Conservation (phyloP, 2,113 vertebrate genomes). For the Toxostoma redivivum region DNA sequence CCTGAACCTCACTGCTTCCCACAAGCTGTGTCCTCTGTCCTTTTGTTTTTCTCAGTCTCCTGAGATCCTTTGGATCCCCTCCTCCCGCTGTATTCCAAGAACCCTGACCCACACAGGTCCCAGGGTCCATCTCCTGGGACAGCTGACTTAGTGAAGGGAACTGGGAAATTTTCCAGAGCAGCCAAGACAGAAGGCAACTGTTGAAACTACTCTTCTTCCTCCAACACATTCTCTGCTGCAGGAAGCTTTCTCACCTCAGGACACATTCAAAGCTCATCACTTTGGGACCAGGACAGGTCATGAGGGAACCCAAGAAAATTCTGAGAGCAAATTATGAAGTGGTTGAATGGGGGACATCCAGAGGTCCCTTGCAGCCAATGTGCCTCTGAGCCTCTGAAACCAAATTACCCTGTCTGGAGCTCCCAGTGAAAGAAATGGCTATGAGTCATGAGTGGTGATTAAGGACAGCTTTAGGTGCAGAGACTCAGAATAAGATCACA, state of each 20-base stretch:
- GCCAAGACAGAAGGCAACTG: background rate
- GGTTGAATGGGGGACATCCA: background rate
- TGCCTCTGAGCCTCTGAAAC: background rate
- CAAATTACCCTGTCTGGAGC: conserved; percentile 7
- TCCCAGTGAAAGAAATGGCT: conserved; percentile 21
- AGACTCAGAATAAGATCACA: conserved; percentile 22
- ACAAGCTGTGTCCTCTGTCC: background rate
- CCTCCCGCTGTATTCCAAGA: background rate
- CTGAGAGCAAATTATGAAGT: background rate
- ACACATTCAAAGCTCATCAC: background rate
- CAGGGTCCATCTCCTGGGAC: background rate
- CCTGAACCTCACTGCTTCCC: background rate
- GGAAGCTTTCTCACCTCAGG: background rate
- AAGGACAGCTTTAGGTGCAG: conserved; percentile 38
- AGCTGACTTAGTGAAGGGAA: background rate
- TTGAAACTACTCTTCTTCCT: background rate
- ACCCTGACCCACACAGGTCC: background rate
- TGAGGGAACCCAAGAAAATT: background rate
- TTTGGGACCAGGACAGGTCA: background rate
- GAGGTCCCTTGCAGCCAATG: background rate
- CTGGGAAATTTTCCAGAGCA: background rate
- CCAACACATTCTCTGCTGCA: background rate
- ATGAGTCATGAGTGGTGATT: conserved; percentile 41
- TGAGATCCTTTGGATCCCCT: background rate
- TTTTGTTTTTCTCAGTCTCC: background rate